Conservation (phyloP, 2,797 vertebrate genomes). For the Onychomys leucogaster region DNA sequence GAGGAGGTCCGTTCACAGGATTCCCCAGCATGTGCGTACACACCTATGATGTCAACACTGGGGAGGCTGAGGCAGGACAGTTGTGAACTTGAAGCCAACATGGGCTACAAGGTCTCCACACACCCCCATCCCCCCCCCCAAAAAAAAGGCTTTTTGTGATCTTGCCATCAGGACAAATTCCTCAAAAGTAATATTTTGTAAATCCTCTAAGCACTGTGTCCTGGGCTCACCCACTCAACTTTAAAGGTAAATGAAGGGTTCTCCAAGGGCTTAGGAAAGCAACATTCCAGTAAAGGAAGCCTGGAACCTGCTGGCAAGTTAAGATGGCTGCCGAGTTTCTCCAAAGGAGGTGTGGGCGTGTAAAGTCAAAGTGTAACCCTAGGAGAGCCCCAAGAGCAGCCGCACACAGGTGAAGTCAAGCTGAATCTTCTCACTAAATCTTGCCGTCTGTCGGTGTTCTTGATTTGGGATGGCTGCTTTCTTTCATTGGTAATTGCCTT, state of each 20-base stretch:
- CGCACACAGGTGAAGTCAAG: background rate
- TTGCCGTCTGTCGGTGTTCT: background rate
- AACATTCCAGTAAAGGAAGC: background rate
- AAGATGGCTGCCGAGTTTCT: background rate
- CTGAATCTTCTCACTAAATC: background rate
- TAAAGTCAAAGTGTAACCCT: background rate
- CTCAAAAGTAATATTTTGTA: background rate
- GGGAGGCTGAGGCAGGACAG: background rate
- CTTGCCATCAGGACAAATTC: background rate
- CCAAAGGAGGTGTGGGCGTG: background rate
- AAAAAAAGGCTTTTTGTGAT: background rate
- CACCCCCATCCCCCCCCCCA: accelerated
- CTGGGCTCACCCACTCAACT: background rate
- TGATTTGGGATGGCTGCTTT: background rate
- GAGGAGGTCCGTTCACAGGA: background rate
- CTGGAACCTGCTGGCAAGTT: background rate
- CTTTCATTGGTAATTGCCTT: background rate
- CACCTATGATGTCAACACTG: background rate
- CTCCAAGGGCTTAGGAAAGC: background rate
- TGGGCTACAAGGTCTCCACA: background rate
- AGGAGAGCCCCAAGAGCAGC: background rate
- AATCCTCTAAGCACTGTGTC: background rate
- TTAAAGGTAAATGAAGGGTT: slow-evolving; percentile 7
- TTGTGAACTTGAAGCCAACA: background rate
- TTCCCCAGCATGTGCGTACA: background rate